Percentiles rank a stretch among this genome's conserved stretches.
Conservation (phyloP, 2,888 invertebrate genomes). For the Epirrita christyi region DNA sequence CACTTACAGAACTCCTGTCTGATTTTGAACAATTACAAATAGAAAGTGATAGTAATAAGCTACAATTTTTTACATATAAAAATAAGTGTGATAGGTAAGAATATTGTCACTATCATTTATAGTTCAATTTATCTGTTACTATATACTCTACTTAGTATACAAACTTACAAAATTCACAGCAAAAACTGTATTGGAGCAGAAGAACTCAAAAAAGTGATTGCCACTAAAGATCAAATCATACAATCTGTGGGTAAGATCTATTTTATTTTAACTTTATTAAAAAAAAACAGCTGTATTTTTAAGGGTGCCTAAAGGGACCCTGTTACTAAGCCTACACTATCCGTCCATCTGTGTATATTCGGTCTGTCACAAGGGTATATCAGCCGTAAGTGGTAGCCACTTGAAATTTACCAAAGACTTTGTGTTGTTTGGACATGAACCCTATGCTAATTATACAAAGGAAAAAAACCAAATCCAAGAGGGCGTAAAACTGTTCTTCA, state of each 20-base stretch:
- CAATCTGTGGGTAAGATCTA: slow-evolving; percentile 61
- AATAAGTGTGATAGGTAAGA: slow-evolving; percentile 63
- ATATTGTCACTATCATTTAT: neutral
- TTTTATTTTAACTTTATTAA: slow-evolving; percentile 19
- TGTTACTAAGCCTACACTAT: too few species aligned
- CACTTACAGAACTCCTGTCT: slow-evolving; percentile 61
- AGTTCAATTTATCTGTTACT: too few species aligned
- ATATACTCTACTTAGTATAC: neutral
- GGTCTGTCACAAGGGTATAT: too few species aligned
- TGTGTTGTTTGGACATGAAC: too few species aligned
- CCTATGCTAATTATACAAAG: too few species aligned
- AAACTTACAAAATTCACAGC: slow-evolving; percentile 42
- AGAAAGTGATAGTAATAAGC: slow-evolving; percentile 56
- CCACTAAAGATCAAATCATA: slow-evolving; percentile 61
- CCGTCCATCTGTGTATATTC: too few species aligned
- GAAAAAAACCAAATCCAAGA: too few species aligned
- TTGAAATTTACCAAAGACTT: too few species aligned
- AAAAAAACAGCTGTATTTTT: too few species aligned
- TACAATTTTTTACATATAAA: slow-evolving; percentile 49
- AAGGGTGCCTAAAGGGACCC: too few species aligned
- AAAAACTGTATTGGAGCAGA: slow-evolving; percentile 59
- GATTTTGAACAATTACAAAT: slow-evolving; percentile 58
- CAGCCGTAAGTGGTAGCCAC: too few species aligned
- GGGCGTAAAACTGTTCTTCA: too few species aligned
- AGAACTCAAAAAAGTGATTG: slow-evolving; percentile 57